These are phyloP conservation scores for Trinorchestia longiramus DNA, from an alignment of 1,140 invertebrate species.

Conservation along the genomic window DNA sequence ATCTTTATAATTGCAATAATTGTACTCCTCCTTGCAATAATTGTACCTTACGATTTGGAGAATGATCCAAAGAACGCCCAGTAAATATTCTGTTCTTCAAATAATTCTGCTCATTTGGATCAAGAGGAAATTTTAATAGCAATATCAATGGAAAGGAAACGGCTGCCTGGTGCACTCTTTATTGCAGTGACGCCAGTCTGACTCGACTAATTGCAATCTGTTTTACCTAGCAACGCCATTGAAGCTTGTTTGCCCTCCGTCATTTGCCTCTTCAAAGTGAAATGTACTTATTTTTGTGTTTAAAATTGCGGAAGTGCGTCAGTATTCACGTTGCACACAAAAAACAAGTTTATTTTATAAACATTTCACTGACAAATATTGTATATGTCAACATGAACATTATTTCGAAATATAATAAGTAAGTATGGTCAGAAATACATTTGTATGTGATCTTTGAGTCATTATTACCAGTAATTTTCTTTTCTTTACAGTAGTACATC, in stretches of 20 bases:
- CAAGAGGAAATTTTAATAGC: neutral
- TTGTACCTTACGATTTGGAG: neutral
- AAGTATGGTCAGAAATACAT: no score
- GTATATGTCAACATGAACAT: neutral
- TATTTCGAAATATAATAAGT: no score
- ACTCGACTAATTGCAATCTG: neutral
- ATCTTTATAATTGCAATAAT: no score
- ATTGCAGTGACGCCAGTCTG: neutral
- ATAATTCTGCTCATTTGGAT: neutral
- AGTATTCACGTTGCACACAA: neutral
- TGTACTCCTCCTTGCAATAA: no score
- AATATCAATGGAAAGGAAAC: neutral
- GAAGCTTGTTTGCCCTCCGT: neutral
- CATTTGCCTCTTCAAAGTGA: neutral
- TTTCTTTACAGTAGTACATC: no score
- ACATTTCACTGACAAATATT: neutral
- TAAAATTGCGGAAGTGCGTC: neutral
- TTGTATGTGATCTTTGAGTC: no score
- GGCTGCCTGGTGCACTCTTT: neutral
- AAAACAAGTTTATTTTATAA: neutral
- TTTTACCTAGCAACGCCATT: neutral
- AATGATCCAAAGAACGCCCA: no score
- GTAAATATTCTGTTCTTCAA: no score
- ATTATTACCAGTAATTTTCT: no score
- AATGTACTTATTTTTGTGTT: neutral